A percentile compares a stretch with the other conserved stretches of the same genome.
Conservation (phyloP, 2,797 vertebrate genomes). For the Clamator glandarius region DNA sequence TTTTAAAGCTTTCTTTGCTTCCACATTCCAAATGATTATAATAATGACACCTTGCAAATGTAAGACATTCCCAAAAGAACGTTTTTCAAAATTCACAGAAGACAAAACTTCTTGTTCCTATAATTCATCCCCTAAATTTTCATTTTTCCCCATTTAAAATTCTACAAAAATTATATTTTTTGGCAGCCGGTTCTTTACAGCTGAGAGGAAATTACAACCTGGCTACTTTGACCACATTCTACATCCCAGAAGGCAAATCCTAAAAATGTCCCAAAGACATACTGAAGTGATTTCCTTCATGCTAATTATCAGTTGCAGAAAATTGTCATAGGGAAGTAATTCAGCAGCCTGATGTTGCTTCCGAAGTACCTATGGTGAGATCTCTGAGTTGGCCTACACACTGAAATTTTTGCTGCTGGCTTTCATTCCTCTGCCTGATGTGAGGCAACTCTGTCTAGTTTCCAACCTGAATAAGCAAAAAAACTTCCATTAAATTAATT, state of each 20-base stretch:
- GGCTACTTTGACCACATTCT: background rate
- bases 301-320: background rate
- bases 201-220: background rate
- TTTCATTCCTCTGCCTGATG: background rate
- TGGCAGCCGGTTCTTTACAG: background rate
- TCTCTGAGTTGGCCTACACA: background rate
- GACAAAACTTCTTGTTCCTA: background rate
- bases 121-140: background rate
- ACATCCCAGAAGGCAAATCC: background rate
- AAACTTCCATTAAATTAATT: background rate
- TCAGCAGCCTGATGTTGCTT: background rate
- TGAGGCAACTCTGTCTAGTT: background rate
- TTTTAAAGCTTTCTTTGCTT: background rate
- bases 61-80: background rate
- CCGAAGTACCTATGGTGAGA: background rate
- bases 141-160: background rate
- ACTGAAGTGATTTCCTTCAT: background rate
- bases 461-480: background rate
- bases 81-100: background rate
- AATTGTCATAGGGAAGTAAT: background rate
- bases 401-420: background rate
- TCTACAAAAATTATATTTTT: background rate
- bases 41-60: background rate
- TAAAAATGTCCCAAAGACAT: background rate
- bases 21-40: background rate